Base-by-base conservation (phyloP, 2,888 invertebrate genomes). In the Philhelius pedissequus region DNA sequence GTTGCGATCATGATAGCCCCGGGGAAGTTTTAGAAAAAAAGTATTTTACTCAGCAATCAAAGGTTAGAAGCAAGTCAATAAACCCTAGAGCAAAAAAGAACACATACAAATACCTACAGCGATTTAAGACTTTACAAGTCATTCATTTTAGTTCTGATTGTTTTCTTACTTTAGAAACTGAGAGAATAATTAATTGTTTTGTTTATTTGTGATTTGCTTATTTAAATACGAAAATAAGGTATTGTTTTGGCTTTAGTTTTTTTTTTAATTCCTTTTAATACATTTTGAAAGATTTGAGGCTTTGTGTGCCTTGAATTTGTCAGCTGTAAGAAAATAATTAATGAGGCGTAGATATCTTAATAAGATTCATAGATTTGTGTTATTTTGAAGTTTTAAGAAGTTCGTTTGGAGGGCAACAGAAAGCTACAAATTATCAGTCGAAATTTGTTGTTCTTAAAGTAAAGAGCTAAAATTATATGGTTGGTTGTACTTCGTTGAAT, bases 61-160 rank as follows among this genome's bases (percentile, higher is more conserved):
- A 73, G 73, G 40, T 79, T 66, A 58, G 40, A 40, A 22, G 45
- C 30, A 80, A 74, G 80, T 80, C 80, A 80, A 80, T 74, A 74
- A 74, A 80, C 80, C 80, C 62, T 74, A 30, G 1, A 68, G 80
- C 68, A n/a, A 50, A 38, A 4, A 60, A 54, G 48, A 9, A 45
- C 20, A 58, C 35, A 50, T 18, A 70, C 13, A 38, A 3, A 15
- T 35, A n/a, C 13, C n/a, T 27, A 25, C 43, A 79, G 52, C 35
- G 9, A 43, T 74, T 48, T 68, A 74, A 74, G 68, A 4, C 5
- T 25, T 4, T 25, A 74, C n/a, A 35, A n/a, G 22, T 13, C 18
- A 43, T 35, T 64, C n/a, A 13, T 6, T 48, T 48, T 48, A 6
- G 22, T 48, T 20, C 6, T 48, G 5, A 13, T 13, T 13, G 20